Percentiles rank a stretch among this genome's conserved stretches.
phyloP scores from a whole-genome alignment of 2,113 vertebrate species.

The Silurus glanis region DNA sequence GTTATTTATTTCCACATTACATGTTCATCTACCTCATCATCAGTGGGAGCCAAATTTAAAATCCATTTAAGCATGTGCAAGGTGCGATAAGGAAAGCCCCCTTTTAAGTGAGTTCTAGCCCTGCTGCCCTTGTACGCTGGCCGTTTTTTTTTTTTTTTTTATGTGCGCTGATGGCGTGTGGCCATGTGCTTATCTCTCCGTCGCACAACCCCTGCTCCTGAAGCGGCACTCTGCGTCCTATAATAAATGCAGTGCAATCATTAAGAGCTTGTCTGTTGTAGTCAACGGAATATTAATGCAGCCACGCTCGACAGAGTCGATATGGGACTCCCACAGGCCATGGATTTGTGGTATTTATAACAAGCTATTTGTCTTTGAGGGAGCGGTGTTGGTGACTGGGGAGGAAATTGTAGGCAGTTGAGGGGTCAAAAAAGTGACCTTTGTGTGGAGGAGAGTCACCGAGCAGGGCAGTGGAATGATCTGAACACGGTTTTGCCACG shows the following conservation, averaged over 20 bases:
- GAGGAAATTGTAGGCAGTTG: slow-evolving; percentile 68
- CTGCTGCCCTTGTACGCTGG: slow-evolving; percentile 34
- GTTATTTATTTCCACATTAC: slow-evolving; percentile 27
- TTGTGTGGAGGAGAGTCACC: slow-evolving; percentile 52
- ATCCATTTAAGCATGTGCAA: slow-evolving; percentile 54
- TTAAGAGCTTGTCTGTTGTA: slow-evolving; percentile 74
- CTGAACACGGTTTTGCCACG: slow-evolving; percentile 13
- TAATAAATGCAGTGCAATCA: slow-evolving; percentile 64
- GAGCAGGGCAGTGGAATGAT: slow-evolving; percentile 30
- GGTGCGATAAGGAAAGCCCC: slow-evolving; percentile 53
- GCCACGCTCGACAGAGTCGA: slow-evolving; percentile 59
- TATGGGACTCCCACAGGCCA: slow-evolving; percentile 64
- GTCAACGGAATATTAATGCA: slow-evolving; percentile 74
- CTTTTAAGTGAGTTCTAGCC: slow-evolving; percentile 46
- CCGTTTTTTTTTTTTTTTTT: slow-evolving; percentile 17
- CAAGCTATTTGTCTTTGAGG: slow-evolving; percentile 60
- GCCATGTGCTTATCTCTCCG: slow-evolving; percentile 53
- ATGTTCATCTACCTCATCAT: slow-evolving; percentile 47
- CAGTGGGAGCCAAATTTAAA: slow-evolving; percentile 44
- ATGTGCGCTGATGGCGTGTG: slow-evolving; percentile 40
- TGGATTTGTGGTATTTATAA: slow-evolving; percentile 70
- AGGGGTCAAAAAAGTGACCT: slow-evolving; percentile 69
- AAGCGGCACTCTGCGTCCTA: slow-evolving; percentile 44
- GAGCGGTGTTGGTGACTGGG: slow-evolving; percentile 72
- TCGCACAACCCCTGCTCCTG: slow-evolving; percentile 53